Evolutionary conservation across 2,888 invertebrate species (phyloP), one percentile per base, ranked within the genome.

Genomic region (Melanargia galathea): DNA sequence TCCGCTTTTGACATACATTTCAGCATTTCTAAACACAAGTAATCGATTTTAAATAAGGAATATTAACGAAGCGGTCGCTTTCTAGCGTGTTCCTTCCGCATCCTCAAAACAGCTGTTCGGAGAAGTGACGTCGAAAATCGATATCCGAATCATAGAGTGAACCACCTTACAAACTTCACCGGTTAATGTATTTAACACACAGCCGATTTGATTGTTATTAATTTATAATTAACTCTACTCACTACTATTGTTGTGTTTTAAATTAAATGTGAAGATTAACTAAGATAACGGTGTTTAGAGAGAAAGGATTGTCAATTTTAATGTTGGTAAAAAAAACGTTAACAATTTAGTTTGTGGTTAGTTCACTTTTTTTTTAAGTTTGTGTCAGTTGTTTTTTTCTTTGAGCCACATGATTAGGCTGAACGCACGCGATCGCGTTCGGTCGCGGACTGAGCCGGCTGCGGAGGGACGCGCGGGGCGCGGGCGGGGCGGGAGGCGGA

Each of bases 71-170:
- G 43, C 51, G 38, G 16, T 46, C 18, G 49, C 24, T 46, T 66
- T 49, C 57, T 54, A 64, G 63, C 54, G 61, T 35, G 18, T 58
- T 65, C 75, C 77, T 80, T 82, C 77, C 82, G 81, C 75, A 79
- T 82, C 81, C 79, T 78, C 74, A 75, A 81, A 89, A 83, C 90
- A 91, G 90, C 90, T 91, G 90, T 87, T 88, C 74, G 75, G 73
- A 20, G 65, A 76, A 77, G 79, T 81, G 80, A 80, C 74, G 81
- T 75, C 76, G 70, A 78, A 79, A 89, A 90, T 90, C 90, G 81
- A 90, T 90, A 89, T 76, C 78, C 79, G 77, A 73, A 77, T 60
- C 33, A n/a, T n/a, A n/a, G n/a, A n/a, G 40, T 46, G 54, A 49
- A 65, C 45, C 35, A 81, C 73, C 75, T 76, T 77, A 74, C n/a